phyloP scores from a whole-genome alignment of 2,113 vertebrate genomes.

The Argyrosomus japonicus region DNA sequence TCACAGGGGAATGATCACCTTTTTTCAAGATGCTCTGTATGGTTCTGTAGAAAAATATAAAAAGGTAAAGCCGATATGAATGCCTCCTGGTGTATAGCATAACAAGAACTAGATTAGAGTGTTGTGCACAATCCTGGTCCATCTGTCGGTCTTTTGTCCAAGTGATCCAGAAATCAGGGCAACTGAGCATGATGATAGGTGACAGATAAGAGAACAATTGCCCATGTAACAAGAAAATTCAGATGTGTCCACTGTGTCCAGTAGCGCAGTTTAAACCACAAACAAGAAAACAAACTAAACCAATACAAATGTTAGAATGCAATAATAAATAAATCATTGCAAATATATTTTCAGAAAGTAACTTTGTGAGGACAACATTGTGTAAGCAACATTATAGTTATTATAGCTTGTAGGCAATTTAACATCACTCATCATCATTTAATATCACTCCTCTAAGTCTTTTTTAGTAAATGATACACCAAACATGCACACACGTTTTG shows the following conservation, averaged over 20 bases:
- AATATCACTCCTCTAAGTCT: not conserved
- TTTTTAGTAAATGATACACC: no score
- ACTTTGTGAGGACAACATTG: not conserved
- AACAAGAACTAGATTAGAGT: constrained; percentile 16
- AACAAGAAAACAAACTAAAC: not conserved
- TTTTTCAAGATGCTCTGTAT: not conserved
- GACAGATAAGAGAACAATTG: not conserved
- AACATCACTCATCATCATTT: not conserved
- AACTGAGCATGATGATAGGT: not conserved
- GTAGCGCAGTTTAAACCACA: not conserved
- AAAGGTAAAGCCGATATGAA: not conserved
- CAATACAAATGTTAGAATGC: not conserved
- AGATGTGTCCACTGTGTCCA: not conserved
- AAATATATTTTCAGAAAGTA: not conserved
- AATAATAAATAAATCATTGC: not conserved
- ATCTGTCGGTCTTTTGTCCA: constrained; percentile 23
- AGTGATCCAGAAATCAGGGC: not conserved
- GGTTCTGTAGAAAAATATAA: constrained; percentile 25
- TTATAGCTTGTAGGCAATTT: no score
- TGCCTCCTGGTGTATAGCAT: not conserved
- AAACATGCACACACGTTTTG: no score
- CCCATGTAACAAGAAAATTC: not conserved
- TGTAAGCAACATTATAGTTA: not conserved
- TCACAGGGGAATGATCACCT: constrained; percentile 12
- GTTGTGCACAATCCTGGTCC: not conserved